phyloP scores from a whole-genome alignment of 2,113 vertebrate genomes.

The Naja naja region DNA sequence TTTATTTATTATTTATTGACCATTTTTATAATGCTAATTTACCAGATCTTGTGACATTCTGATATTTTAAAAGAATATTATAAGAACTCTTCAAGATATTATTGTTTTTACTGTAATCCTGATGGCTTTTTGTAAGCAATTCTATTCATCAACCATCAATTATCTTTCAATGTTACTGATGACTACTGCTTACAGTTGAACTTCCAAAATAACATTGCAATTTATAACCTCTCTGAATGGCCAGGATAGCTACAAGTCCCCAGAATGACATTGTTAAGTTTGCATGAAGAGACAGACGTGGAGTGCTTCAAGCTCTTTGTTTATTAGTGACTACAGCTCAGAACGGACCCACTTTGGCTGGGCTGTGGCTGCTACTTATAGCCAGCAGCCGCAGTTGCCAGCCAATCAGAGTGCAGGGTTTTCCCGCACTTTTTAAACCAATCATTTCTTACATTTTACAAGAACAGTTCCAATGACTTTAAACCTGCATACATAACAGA shows the following conservation, averaged over 20 bases:
- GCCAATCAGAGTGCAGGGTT: too few relatives aligned
- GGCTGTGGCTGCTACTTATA: too few relatives aligned
- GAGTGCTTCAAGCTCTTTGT: too few relatives aligned
- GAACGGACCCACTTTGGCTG: too few relatives aligned
- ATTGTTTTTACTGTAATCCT: background rate
- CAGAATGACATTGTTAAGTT: too few relatives aligned
- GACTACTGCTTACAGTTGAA: background rate
- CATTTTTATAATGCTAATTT: background rate
- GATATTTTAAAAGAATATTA: background rate
- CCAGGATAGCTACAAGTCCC: background rate
- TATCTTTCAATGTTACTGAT: slow-evolving; percentile 14
- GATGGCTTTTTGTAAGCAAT: background rate
- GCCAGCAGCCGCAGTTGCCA: too few relatives aligned
- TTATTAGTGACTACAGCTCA: too few relatives aligned
- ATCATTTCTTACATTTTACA: too few relatives aligned
- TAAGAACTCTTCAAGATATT: background rate
- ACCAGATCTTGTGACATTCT: background rate
- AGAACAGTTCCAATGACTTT: too few relatives aligned
- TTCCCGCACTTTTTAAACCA: too few relatives aligned
- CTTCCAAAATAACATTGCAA: background rate
- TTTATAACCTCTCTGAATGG: background rate
- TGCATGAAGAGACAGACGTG: too few relatives aligned
- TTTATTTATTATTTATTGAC: background rate
- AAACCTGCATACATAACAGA: too few relatives aligned
- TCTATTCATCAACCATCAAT: background rate